Evolutionary conservation across 2,888 invertebrate genomes (phyloP).

Genomic region (Acanthosepion pharaonis): DNA sequence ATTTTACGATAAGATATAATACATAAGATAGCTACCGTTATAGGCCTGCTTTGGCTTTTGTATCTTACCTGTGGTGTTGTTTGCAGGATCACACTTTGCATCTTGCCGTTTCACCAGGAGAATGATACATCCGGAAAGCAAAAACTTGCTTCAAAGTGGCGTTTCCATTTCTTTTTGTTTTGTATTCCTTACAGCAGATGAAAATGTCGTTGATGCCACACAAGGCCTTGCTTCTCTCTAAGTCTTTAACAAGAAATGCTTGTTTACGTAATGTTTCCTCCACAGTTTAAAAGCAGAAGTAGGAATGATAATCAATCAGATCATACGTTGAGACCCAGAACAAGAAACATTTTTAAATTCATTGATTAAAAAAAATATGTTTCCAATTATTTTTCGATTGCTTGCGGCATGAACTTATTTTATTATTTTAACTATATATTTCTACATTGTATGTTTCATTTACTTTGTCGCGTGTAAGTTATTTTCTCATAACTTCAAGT

Average conservation of each 20-base stretch:
- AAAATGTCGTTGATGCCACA: not conserved
- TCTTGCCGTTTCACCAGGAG: not conserved
- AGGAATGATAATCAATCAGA: not conserved
- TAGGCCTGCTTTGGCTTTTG: not conserved
- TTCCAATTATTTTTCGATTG: not conserved
- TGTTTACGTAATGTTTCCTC: not conserved
- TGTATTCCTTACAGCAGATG: not conserved
- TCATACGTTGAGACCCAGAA: not conserved
- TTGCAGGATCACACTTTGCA: not conserved
- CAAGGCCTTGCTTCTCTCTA: not conserved
- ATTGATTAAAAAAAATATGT: not conserved
- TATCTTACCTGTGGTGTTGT: not conserved
- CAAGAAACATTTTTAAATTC: not conserved
- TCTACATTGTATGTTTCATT: not conserved
- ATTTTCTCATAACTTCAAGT: not conserved
- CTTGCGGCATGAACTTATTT: not conserved
- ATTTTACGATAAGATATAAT: not conserved
- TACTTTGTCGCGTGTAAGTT: not conserved
- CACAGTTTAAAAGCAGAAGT: not conserved
- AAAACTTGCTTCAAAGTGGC: not conserved
- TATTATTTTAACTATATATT: not conserved
- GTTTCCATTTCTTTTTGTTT: not conserved
- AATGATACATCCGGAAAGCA: not conserved
- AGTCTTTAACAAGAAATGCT: not conserved
- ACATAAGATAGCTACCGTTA: not conserved